Conservation (phyloP, 1,140 invertebrate genomes). For the Thaumetopoea pityocampa region DNA sequence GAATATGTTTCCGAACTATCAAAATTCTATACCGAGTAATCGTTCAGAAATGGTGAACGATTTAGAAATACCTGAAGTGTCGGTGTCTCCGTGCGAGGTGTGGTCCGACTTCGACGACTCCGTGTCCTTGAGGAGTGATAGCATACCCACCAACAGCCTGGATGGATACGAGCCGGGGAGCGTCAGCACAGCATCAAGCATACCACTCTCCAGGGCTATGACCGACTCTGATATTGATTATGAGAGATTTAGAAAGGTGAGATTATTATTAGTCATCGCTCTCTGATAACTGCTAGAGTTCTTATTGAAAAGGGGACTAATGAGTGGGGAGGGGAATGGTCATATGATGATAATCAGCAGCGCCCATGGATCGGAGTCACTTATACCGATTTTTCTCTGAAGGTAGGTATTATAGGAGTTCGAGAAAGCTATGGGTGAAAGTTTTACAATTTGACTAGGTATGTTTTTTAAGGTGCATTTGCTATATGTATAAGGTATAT, state of each 20-base stretch:
- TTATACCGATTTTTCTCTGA: too few species aligned
- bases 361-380: too few species aligned
- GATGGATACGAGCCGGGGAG: conserved; percentile 26
- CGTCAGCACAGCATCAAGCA: conserved; percentile 44
- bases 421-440: too few species aligned
- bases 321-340: too few species aligned
- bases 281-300: too few species aligned
- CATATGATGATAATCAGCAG: too few species aligned
- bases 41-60: conserved; percentile 52
- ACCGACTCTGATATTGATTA: conserved; percentile 63
- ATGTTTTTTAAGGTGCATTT: too few species aligned
- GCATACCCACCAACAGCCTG: conserved; percentile 23
- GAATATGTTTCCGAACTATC: conserved; percentile 49
- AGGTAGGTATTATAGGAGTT: too few species aligned
- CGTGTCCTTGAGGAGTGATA: conserved; percentile 26
- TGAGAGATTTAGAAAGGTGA: conserved; percentile 42
- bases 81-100: conserved; percentile 36
- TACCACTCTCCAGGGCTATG: conserved; percentile 53
- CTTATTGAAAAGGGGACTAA: too few species aligned
- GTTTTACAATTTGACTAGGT: too few species aligned
- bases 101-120: conserved; percentile 36
- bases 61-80: conserved; percentile 47
- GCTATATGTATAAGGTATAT: too few species aligned
- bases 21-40: conserved; percentile 45
- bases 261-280: conserved; percentile 13